A percentile compares a stretch with the other conserved stretches of the same genome.
These are phyloP conservation scores for Diadema setosum DNA, from an alignment of 35 echinoderm and acorn worm species.

Conservation along the genomic window DNA sequence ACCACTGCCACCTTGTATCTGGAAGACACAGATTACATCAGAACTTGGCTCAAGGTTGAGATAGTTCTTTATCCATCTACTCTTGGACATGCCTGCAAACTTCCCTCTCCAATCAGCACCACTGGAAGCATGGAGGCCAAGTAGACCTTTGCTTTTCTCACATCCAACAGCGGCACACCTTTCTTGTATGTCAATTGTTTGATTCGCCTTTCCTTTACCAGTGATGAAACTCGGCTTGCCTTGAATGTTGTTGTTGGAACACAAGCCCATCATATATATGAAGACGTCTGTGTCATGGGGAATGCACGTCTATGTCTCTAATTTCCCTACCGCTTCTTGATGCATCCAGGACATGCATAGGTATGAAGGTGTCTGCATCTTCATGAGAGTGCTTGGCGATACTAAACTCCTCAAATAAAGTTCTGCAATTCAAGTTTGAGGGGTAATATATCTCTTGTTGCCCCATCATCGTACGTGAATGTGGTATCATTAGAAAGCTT, in stretches of 20 bases:
- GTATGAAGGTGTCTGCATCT: background rate
- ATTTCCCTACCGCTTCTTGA: background rate
- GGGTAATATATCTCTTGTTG: no score
- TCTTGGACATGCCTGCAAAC: background rate
- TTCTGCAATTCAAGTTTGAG: no score
- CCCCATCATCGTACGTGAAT: no score
- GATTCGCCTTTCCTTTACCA: background rate
- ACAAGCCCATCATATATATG: background rate
- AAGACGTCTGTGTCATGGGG: background rate
- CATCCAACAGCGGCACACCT: background rate
- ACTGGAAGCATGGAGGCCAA: constrained; percentile 26
- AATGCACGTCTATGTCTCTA: background rate
- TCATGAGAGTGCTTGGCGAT: background rate
- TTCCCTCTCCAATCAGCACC: constrained; percentile 43
- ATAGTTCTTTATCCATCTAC: background rate
- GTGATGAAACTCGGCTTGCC: constrained; percentile 18
- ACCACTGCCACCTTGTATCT: background rate
- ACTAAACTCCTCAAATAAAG: no score
- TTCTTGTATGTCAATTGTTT: background rate
- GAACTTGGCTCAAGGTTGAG: background rate
- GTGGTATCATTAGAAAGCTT: no score
- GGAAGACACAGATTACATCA: background rate
- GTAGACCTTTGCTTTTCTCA: constrained; percentile 40
- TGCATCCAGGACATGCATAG: background rate
- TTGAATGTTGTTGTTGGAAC: constrained; percentile 2